Evolutionary conservation across 2,888 invertebrate species (phyloP).

Genomic region (Endomychus coccineus): DNA sequence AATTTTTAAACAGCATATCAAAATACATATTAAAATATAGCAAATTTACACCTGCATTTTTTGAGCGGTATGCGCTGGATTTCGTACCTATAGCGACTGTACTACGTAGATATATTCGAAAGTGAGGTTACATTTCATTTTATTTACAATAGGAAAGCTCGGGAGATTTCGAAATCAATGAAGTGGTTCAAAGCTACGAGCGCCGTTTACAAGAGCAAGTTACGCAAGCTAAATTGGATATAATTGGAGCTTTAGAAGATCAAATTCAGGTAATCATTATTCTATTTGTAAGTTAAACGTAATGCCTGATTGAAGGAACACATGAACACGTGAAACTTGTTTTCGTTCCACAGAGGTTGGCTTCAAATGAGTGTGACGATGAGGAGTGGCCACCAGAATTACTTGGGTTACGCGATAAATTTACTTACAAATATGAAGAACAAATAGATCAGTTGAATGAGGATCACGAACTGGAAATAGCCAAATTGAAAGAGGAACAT

Average conservation of each 20-base stretch:
- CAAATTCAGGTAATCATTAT: slow-evolving; percentile 59
- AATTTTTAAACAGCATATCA: too few relatives aligned
- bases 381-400: slow-evolving; percentile 73
- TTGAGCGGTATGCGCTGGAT: too few relatives aligned
- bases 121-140: slow-evolving; percentile 3
- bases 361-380: slow-evolving; percentile 59
- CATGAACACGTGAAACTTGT: neutral
- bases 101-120: too few relatives aligned
- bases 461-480: slow-evolving; percentile 56
- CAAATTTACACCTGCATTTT: too few relatives aligned
- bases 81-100: too few relatives aligned
- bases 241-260: slow-evolving; percentile 60
- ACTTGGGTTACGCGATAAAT: slow-evolving; percentile 62
- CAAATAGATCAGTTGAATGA: slow-evolving; percentile 52
- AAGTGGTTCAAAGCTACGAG: slow-evolving; percentile 46
- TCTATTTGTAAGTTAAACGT: neutral
- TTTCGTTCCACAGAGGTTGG: slow-evolving; percentile 60
- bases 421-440: slow-evolving; percentile 58
- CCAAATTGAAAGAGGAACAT: slow-evolving; percentile 36
- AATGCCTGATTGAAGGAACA: neutral
- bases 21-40: too few relatives aligned
- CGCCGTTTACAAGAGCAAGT: slow-evolving; percentile 54
- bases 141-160: slow-evolving; percentile 31
- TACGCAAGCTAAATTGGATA: slow-evolving; percentile 58
- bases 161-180: slow-evolving; percentile 41